These are phyloP conservation scores for Psephotus haematonotus DNA, from an alignment of 2,113 vertebrate species.

Conservation along the genomic window DNA sequence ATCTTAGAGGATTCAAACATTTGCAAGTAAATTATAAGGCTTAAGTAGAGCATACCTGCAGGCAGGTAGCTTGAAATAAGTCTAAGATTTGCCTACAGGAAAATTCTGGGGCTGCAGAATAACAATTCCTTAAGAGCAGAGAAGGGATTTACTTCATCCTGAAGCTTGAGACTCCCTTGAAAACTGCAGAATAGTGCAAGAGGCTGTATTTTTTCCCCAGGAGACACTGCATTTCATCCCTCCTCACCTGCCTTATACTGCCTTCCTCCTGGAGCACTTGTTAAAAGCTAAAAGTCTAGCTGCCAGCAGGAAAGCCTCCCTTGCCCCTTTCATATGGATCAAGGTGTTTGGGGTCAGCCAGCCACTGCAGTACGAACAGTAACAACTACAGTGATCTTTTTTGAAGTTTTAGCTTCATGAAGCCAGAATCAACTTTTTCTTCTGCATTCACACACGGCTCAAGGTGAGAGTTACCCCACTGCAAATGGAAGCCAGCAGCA, in stretches of 20 bases:
- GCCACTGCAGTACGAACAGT: neutral
- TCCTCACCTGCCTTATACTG: neutral
- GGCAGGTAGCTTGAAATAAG: neutral
- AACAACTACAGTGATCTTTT: neutral
- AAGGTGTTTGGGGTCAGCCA: neutral
- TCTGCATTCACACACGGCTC: neutral
- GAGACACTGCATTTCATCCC: conserved; percentile 2
- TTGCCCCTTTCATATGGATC: neutral
- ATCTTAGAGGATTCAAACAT: neutral
- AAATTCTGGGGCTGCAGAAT: neutral
- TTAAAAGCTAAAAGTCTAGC: neutral
- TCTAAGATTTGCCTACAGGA: neutral
- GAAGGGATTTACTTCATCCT: neutral
- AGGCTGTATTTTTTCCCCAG: neutral
- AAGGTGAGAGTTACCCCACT: neutral
- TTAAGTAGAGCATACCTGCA: neutral
- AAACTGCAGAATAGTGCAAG: neutral
- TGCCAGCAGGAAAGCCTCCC: neutral
- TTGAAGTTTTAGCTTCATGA: neutral
- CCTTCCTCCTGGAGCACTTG: neutral
- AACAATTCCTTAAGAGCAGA: neutral
- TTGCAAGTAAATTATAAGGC: neutral
- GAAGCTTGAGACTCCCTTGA: neutral
- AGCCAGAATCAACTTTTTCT: neutral
- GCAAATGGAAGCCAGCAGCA: neutral